Percentiles rank a stretch among this genome's conserved stretches.
Evolutionary conservation across 1,140 invertebrate genomes (phyloP).

Genomic region (Musca vetustissima): DNA sequence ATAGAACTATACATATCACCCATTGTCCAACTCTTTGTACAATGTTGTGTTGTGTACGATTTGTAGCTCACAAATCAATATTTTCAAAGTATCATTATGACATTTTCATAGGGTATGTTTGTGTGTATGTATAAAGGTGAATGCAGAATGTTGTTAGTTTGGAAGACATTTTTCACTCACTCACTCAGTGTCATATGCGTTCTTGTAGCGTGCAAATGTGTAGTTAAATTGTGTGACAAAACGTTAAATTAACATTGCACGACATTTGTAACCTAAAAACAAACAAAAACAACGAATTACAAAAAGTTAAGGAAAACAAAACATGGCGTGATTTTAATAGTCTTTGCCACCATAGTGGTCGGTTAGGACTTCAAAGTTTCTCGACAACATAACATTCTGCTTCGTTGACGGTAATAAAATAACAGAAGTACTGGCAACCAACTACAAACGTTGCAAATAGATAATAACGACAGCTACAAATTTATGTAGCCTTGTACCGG

Average conservation of each 20-base stretch:
- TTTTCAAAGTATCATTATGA: too few relatives aligned
- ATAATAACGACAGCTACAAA: conserved; percentile 5
- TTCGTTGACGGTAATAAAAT: not conserved
- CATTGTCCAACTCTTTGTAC: too few relatives aligned
- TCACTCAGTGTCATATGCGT: conserved; percentile 11
- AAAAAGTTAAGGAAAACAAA: not conserved
- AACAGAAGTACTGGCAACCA: not conserved
- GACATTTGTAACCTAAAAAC: conserved; percentile 22
- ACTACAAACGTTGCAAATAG: not conserved
- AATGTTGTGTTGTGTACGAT: too few relatives aligned
- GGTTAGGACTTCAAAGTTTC: conserved; percentile 2
- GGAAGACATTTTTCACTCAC: not conserved
- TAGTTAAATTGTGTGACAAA: conserved; percentile 30
- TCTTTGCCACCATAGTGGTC: conserved; percentile 5
- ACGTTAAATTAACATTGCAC: conserved; percentile 29
- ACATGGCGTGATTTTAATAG: conserved; percentile 27
- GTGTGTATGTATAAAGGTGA: too few relatives aligned
- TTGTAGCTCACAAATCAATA: too few relatives aligned
- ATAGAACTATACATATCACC: too few relatives aligned
- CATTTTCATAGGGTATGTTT: too few relatives aligned
- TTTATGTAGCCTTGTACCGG: conserved; percentile 4
- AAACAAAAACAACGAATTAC: conserved; percentile 2
- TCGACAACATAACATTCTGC: conserved; percentile 3
- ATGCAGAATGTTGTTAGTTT: too few relatives aligned
- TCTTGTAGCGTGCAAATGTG: conserved; percentile 27